phyloP scores from a whole-genome alignment of 2,797 vertebrate genomes.

The Mormyrus proboscirostris region DNA sequence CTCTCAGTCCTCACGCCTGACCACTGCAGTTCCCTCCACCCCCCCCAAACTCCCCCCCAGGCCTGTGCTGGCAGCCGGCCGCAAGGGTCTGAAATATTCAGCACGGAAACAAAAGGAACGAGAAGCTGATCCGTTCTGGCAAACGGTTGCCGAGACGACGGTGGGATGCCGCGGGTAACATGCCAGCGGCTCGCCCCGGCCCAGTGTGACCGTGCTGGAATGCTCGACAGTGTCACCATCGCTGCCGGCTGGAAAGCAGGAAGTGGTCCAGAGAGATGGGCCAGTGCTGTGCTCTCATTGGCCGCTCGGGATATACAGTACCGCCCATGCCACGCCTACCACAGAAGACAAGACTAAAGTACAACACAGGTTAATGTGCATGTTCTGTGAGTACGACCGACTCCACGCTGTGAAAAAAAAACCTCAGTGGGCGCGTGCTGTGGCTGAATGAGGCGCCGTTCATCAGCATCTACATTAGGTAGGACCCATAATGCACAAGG shows the following conservation, averaged over 20 bases:
- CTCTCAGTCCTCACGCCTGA: slow-evolving; percentile 34
- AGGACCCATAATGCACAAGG: background rate
- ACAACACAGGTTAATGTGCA: background rate
- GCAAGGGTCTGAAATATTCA: slow-evolving; percentile 64
- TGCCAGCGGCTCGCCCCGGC: slow-evolving; percentile 41
- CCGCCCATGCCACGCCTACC: background rate
- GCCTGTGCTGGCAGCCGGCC: background rate
- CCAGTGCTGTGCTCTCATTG: background rate
- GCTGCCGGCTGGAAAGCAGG: slow-evolving; percentile 27
- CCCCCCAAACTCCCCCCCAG: slow-evolving; percentile 33
- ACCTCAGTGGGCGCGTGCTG: background rate
- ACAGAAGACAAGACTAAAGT: background rate
- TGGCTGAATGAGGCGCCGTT: background rate
- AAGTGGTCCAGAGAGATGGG: slow-evolving; percentile 26
- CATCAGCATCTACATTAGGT: background rate
- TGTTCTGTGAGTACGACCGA: background rate
- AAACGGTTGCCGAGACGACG: slow-evolving; percentile 79
- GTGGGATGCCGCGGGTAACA: slow-evolving; percentile 52
- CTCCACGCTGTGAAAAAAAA: background rate
- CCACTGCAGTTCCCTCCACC: slow-evolving; percentile 42
- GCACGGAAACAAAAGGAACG: slow-evolving; percentile 48
- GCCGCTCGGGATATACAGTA: background rate
- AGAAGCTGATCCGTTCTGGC: slow-evolving; percentile 59
- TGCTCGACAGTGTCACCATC: slow-evolving; percentile 28
- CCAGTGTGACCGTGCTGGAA: slow-evolving; percentile 44